Conservation (phyloP, 2,888 invertebrate genomes). For the Trachelus troglodyta region DNA sequence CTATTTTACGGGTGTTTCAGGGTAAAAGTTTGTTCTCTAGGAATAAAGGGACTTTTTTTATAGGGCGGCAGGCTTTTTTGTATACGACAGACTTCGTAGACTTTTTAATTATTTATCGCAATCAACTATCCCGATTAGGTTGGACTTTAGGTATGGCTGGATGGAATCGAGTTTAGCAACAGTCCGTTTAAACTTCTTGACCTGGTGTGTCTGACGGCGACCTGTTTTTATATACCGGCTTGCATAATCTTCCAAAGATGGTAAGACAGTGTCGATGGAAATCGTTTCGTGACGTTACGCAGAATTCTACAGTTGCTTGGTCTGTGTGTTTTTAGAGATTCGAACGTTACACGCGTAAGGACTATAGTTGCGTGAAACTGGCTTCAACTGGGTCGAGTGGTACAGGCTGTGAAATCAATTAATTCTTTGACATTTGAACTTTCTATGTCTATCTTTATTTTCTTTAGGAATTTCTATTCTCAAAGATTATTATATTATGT, state of each 20-base stretch:
- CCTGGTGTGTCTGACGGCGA: conserved; percentile 6
- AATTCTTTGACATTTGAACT: not conserved
- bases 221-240: conserved; percentile 37
- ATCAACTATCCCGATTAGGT: not conserved
- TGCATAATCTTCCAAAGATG: conserved; percentile 47
- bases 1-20: not conserved
- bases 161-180: not conserved
- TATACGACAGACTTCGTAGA: not conserved
- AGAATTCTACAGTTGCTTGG: not conserved
- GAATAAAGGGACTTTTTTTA: not conserved
- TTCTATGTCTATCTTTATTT: not conserved
- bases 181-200: not conserved
- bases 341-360: not conserved
- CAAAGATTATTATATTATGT: not conserved
- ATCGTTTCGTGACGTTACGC: not conserved
- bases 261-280: conserved; percentile 6
- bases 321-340: not conserved
- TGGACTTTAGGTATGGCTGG: not conserved
- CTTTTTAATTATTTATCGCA: not conserved
- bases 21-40: not conserved
- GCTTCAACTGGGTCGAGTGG: not conserved
- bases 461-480: not conserved
- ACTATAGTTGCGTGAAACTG: not conserved
- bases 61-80: too few relatives aligned
- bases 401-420: not conserved